Evolutionary conservation across 1,140 invertebrate species (phyloP).

Genomic region (Helicorthomorpha holstii): DNA sequence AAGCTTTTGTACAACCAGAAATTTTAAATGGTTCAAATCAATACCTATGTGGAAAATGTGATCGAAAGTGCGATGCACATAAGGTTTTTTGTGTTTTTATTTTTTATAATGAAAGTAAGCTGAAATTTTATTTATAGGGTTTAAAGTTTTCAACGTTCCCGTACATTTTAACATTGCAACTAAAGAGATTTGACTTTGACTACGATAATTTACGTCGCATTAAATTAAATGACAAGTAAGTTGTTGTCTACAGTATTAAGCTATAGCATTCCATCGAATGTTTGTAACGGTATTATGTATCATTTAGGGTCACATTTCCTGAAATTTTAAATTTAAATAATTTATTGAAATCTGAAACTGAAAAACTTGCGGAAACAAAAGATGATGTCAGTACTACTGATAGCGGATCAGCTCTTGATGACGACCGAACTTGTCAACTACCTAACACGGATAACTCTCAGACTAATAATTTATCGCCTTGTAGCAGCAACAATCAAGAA

Average conservation of each 20-base stretch:
- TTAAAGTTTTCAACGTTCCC: slow-evolving; percentile 76
- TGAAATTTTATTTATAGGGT: slow-evolving; percentile 29
- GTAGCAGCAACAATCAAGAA: slow-evolving; percentile 22
- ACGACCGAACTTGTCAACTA: slow-evolving; percentile 33
- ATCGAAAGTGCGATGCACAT: slow-evolving; percentile 76
- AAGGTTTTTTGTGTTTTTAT: slow-evolving; percentile 31
- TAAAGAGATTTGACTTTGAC: slow-evolving; percentile 85
- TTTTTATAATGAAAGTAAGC: slow-evolving; percentile 1
- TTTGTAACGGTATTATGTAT: slow-evolving; percentile 9
- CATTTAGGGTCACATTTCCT: slow-evolving; percentile 62
- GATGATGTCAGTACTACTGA: slow-evolving; percentile 51
- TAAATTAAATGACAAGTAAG: slow-evolving; percentile 79
- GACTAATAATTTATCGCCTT: too few species aligned
- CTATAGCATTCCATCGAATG: slow-evolving; percentile 4
- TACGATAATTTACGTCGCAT: slow-evolving; percentile 68
- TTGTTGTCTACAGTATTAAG: slow-evolving; percentile 7
- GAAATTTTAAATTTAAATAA: slow-evolving; percentile 62
- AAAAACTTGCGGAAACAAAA: slow-evolving; percentile 8
- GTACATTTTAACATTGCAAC: slow-evolving; percentile 68
- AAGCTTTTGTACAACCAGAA: slow-evolving; percentile 72
- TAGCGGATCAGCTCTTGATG: slow-evolving; percentile 44
- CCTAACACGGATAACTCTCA: slow-evolving; percentile 19
- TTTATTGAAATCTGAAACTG: slow-evolving; percentile 34
- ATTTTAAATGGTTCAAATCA: slow-evolving; percentile 71
- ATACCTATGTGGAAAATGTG: slow-evolving; percentile 75